Conservation (phyloP, 2,797 vertebrate species). For the Manis javanica region DNA sequence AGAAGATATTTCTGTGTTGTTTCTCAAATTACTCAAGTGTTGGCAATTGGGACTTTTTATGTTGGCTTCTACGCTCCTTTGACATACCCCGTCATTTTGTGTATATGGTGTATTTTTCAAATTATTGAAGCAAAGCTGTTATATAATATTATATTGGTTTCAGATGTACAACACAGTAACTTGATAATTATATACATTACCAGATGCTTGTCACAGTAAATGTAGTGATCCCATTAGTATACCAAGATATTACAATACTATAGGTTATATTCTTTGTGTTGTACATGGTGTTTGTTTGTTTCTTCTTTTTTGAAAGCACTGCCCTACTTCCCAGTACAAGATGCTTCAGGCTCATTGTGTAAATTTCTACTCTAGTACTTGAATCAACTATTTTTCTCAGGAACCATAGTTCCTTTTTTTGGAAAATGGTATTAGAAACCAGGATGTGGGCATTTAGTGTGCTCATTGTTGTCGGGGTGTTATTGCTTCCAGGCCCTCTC, state of each 20-base stretch:
- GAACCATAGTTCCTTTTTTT: neutral
- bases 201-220: too few relatives aligned
- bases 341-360: neutral
- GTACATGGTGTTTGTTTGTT: too few relatives aligned
- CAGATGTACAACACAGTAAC: too few relatives aligned
- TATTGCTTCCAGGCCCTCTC: neutral
- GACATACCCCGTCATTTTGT: neutral
- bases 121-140: too few relatives aligned
- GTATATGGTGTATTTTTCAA: neutral
- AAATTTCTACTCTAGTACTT: neutral
- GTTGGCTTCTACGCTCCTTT: neutral
- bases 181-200: too few relatives aligned
- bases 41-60: neutral
- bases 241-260: too few relatives aligned
- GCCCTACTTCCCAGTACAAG: neutral
- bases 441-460: neutral
- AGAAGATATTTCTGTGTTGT: neutral
- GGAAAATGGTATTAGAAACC: neutral
- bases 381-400: neutral
- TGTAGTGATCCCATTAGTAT: too few relatives aligned
- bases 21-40: neutral
- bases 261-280: too few relatives aligned
- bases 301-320: neutral
- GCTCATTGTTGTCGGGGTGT: neutral
- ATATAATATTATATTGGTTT: too few relatives aligned